Conservation (phyloP, 2,888 invertebrate species). For the Netelia virgata region DNA sequence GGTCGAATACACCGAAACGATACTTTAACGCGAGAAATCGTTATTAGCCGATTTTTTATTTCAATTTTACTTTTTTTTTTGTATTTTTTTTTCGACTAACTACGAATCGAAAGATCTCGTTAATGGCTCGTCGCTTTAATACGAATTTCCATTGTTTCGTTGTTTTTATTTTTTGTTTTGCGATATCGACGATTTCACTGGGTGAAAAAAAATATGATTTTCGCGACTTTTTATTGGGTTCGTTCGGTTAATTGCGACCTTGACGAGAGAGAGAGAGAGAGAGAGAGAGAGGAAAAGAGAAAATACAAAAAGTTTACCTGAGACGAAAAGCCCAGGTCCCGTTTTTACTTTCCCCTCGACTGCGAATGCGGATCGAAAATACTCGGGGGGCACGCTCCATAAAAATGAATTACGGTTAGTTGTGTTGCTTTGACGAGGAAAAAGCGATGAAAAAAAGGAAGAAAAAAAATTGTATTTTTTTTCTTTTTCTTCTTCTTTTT, state of each 20-base stretch:
- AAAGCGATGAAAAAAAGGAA: constrained; percentile 30
- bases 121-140: not conserved
- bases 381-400: constrained; percentile 33
- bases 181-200: constrained; percentile 15
- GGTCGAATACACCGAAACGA: not conserved
- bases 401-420: constrained; percentile 69
- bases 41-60: not conserved
- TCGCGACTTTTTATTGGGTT: too few species aligned
- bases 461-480: constrained; percentile 28
- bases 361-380: constrained; percentile 42
- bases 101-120: not conserved
- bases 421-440: not conserved
- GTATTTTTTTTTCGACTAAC: not conserved
- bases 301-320: constrained; percentile 48
- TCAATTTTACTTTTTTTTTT: constrained; percentile 4
- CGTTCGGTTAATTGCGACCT: too few species aligned
- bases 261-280: constrained; percentile 25
- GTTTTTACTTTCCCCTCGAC: constrained; percentile 43
- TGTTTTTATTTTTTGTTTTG: not conserved
- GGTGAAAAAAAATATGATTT: not conserved
- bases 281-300: constrained; percentile 55
- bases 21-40: not conserved
- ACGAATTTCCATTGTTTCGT: not conserved
- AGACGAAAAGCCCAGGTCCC: constrained; percentile 28
- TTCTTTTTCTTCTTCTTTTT: not conserved